Conservation (phyloP, 2,113 vertebrate species). For the Lepidothrix coronata region DNA sequence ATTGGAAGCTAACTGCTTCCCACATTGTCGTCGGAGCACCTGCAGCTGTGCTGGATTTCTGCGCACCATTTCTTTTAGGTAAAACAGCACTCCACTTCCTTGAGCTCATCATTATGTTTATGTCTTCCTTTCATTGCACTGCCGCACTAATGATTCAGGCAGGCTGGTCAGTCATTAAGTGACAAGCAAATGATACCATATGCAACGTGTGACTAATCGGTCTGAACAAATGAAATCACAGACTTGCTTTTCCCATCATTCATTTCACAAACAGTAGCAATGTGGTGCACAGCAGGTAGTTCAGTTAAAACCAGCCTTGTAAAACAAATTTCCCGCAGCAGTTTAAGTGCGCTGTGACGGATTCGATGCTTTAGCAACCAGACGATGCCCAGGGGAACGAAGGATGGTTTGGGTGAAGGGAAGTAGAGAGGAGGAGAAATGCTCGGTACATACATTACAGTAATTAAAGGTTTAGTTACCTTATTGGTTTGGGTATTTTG, state of each 20-base stretch:
- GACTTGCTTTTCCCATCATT: slow-evolving; percentile 85
- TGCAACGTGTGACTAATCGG: slow-evolving; percentile 83
- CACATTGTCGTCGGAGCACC: slow-evolving; percentile 87
- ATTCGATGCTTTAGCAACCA: slow-evolving; percentile 48
- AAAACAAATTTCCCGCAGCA: slow-evolving; percentile 87
- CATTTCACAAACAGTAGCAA: slow-evolving; percentile 82
- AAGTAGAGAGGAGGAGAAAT: slow-evolving; percentile 62
- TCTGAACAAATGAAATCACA: slow-evolving; percentile 96
- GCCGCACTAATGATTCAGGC: slow-evolving; percentile 85
- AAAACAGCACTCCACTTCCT: slow-evolving; percentile 88
- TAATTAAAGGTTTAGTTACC: slow-evolving; percentile 80
- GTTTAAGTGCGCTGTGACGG: slow-evolving; percentile 60
- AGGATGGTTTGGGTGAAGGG: slow-evolving; percentile 43
- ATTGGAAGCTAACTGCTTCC: slow-evolving; percentile 89
- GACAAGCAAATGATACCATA: slow-evolving; percentile 98
- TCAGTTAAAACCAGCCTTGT: slow-evolving; percentile 87
- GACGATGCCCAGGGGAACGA: slow-evolving; percentile 56
- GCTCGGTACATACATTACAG: slow-evolving; percentile 71
- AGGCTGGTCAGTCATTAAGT: slow-evolving; percentile 94
- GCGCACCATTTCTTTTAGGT: slow-evolving; percentile 86
- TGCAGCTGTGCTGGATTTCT: slow-evolving; percentile 87
- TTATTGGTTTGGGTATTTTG: slow-evolving; percentile 72
- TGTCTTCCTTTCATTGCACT: slow-evolving; percentile 90
- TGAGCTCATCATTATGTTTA: slow-evolving; percentile 87
- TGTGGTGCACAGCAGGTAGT: slow-evolving; percentile 87